Evolutionary conservation across 2,113 vertebrate species (phyloP), one percentile per base, ranked within the genome.

Genomic region (Salvelinus alpinus): DNA sequence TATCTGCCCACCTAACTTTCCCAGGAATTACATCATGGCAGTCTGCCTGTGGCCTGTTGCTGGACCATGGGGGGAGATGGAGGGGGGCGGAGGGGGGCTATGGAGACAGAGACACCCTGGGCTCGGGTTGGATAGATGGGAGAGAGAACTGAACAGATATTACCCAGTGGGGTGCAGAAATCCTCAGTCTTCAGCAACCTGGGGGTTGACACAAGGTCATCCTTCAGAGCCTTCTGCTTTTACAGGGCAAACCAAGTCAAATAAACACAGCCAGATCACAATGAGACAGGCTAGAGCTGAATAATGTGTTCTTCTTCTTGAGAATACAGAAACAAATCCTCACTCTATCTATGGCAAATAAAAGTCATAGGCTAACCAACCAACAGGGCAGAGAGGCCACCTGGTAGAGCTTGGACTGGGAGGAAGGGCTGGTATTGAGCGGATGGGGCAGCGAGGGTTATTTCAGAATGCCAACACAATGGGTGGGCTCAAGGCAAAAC

Each of bases 401-500:
- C 71, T 75, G 81, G 80, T 84, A 24, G 70, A 72, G 70, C 70
- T 75, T 71, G 76, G 60, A 78, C 79, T 9, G 25, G 27, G 65
- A 78, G 71, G 54, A 68, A 72, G 67, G 70, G 77, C 81, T 85
- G 85, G 88, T 87, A 87, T 79, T 84, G 73, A 67, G 78, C 54
- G 60, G 59, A 64, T n/a, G 72, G 85, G 82, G 80, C 87, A 85
- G 80, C 16, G 74, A 82, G 79, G 83, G 81, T 84, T 84, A 84
- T 83, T 83, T 71, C 82, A 88, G 88, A 88, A 90, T 92, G 88
- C 89, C 90, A 93, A 82, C 90, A 89, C 85, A 84, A 91, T 93
- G 92, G 92, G 92, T 94, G 93, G 93, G 89, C 93, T 83, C 78
- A 79, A 82, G 86, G 86, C 82, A 87, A 90, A 91, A 88, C 86